Percentiles rank a stretch among this genome's conserved stretches.
These are phyloP conservation scores for Calycopis cecrops DNA, from an alignment of 1,140 invertebrate genomes.

Conservation along the genomic window DNA sequence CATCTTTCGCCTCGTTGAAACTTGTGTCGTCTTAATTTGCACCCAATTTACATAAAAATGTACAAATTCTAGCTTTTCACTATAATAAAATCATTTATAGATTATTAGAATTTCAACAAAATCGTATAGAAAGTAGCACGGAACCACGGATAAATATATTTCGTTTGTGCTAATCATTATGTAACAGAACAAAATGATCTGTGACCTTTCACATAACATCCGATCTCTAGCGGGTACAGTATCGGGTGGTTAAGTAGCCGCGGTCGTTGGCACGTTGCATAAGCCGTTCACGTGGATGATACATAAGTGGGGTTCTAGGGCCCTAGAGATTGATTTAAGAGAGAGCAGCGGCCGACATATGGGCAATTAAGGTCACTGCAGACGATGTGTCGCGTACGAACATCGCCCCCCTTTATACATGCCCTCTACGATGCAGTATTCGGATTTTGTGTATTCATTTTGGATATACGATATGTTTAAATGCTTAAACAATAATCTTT, in stretches of 20 bases:
- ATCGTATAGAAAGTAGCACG: constrained; percentile 8
- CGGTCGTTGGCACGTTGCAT: constrained; percentile 65
- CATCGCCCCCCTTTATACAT: constrained; percentile 38
- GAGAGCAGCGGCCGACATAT: constrained; percentile 66
- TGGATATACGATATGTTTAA: no score
- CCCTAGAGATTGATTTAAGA: constrained; percentile 69
- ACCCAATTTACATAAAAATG: no score
- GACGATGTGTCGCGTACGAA: constrained; percentile 48
- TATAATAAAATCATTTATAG: not conserved
- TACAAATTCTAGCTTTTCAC: no score
- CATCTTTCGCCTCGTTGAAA: no score
- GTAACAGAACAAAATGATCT: constrained; percentile 27
- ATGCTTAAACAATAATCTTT: no score
- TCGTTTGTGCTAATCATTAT: constrained; percentile 18
- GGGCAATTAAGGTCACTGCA: constrained; percentile 65
- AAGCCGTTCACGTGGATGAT: constrained; percentile 47
- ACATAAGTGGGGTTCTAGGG: constrained; percentile 65
- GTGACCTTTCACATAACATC: constrained; percentile 44
- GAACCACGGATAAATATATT: constrained; percentile 1
- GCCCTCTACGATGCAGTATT: constrained; percentile 2
- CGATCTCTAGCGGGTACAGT: constrained; percentile 22
- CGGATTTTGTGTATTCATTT: not conserved
- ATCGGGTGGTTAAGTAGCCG: constrained; percentile 33
- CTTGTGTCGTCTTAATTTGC: no score
- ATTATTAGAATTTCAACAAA: constrained; percentile 4